These are phyloP conservation scores for Pentalonia nigronervosa DNA, from an alignment of 1,140 invertebrate species.

Conservation along the genomic window DNA sequence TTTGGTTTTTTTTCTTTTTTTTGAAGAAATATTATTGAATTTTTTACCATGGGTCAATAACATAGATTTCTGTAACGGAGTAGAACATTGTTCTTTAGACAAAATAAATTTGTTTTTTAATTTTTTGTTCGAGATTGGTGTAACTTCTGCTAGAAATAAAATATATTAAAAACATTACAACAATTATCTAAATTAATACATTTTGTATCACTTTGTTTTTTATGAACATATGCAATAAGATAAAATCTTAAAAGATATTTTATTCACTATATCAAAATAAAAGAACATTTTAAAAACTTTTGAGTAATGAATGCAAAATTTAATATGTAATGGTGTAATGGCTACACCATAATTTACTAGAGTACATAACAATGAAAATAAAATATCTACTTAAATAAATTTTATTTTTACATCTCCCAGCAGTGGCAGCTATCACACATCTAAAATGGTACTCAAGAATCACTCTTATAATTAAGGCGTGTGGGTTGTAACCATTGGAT, in stretches of 20 bases:
- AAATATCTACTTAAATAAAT: background rate
- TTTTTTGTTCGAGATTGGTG: background rate
- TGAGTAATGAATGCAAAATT: background rate
- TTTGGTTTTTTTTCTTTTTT: constrained; percentile 39
- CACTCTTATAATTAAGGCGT: no score
- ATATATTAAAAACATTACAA: background rate
- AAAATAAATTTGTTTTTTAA: constrained; percentile 17
- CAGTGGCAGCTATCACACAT: no score
- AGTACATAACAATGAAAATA: background rate
- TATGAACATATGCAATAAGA: background rate
- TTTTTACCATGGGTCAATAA: background rate
- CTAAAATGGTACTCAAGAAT: no score
- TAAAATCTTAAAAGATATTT: background rate
- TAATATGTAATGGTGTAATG: background rate
- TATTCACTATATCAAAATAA: no score
- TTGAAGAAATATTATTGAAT: background rate
- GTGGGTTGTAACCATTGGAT: no score
- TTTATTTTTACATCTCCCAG: no score
- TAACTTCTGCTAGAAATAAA: background rate
- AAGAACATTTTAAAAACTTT: background rate
- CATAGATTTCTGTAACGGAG: constrained; percentile 13
- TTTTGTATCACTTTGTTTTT: background rate
- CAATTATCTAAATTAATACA: background rate
- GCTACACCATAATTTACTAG: background rate
- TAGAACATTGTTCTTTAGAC: constrained; percentile 21